A percentile compares a stretch with the other conserved stretches of the same genome.
phyloP scores from a whole-genome alignment of 2,888 invertebrate genomes.

The Rotaria sp. region DNA sequence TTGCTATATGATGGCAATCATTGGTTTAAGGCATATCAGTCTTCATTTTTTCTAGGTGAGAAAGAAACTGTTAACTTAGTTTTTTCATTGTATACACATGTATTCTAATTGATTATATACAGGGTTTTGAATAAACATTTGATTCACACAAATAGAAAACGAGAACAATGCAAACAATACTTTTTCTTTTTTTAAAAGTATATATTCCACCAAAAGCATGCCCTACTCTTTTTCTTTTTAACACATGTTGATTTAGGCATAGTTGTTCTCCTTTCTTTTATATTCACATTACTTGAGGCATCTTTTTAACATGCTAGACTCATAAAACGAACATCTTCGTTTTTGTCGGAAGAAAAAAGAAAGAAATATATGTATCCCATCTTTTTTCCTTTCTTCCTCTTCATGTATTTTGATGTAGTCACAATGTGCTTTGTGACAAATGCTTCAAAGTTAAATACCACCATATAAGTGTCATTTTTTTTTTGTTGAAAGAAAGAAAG shows the following conservation, averaged over 20 bases:
- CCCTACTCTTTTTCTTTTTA: background rate
- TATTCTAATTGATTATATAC: background rate
- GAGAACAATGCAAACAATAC: no score
- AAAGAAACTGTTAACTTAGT: background rate
- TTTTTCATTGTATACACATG: background rate
- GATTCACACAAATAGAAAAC: background rate
- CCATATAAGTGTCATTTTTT: background rate
- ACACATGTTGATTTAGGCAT: background rate
- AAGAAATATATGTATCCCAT: background rate
- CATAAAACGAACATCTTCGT: background rate
- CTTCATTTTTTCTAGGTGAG: background rate
- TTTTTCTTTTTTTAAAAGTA: no score
- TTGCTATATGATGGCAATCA: background rate
- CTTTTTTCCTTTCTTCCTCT: background rate
- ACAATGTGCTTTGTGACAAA: no score
- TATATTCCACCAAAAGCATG: background rate
- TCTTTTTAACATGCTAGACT: background rate
- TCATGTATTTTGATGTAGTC: background rate
- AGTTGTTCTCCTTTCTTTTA: background rate
- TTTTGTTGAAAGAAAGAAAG: background rate
- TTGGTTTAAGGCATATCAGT: background rate
- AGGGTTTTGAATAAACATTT: no score
- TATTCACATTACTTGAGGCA: background rate
- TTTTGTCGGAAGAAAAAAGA: background rate
- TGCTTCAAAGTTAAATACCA: background rate